phyloP scores from a whole-genome alignment of 2,888 invertebrate genomes.

The Deilephila porcellus region DNA sequence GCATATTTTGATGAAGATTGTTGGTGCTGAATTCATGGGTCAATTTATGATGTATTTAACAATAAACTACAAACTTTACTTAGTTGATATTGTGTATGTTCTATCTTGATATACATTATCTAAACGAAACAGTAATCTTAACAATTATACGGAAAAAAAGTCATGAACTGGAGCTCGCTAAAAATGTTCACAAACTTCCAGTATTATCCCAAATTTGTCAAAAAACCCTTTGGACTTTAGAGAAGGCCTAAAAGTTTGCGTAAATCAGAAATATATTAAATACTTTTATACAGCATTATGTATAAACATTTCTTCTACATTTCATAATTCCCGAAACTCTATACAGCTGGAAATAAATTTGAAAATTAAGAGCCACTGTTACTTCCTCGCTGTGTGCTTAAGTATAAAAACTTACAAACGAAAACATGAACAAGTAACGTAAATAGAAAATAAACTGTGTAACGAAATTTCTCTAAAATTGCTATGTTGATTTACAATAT shows the following conservation, averaged over 20 bases:
- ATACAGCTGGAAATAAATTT: constrained; percentile 26
- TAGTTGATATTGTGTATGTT: too few relatives aligned
- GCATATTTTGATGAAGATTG: too few relatives aligned
- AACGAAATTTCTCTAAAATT: constrained; percentile 40
- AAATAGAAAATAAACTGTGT: constrained; percentile 43
- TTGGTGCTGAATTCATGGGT: too few relatives aligned
- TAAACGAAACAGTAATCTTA: too few relatives aligned
- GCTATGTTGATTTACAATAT: constrained; percentile 15
- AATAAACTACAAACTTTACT: too few relatives aligned
- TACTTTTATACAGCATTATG: neutral
- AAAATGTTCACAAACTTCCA: too few relatives aligned
- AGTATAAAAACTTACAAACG: constrained; percentile 37
- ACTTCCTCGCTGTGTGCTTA: constrained; percentile 12
- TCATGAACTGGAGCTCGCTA: too few relatives aligned
- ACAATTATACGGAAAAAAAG: too few relatives aligned
- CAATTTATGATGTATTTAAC: too few relatives aligned
- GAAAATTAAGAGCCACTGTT: constrained; percentile 4
- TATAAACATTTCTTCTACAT: neutral
- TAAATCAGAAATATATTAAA: neutral
- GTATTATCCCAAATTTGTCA: too few relatives aligned
- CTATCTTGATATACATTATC: too few relatives aligned
- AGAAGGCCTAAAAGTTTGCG: neutral
- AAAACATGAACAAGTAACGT: constrained; percentile 43
- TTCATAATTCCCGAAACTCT: neutral
- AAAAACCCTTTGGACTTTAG: too few relatives aligned